These are phyloP conservation scores for Mallotus villosus DNA, from an alignment of 2,797 vertebrate genomes.

Conservation along the genomic window DNA sequence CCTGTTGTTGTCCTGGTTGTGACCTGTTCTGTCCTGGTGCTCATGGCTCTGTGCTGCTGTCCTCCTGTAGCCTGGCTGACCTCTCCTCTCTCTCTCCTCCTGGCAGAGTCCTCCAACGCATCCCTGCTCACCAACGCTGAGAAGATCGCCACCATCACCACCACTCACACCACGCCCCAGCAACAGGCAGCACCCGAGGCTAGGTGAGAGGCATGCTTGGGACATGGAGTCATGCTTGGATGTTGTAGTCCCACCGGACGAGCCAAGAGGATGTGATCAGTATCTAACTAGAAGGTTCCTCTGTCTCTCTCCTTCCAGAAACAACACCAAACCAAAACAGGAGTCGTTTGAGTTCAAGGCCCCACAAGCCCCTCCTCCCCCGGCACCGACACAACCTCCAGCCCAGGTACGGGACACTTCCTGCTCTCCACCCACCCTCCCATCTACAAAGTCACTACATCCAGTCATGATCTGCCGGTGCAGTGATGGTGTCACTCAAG, in stretches of 20 bases:
- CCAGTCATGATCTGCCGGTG: background rate
- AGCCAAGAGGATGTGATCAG: background rate
- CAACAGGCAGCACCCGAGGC: conserved; percentile 85
- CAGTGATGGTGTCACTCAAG: too few species aligned
- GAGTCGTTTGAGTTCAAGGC: conserved; percentile 92
- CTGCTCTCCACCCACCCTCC: background rate
- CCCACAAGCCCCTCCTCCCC: conserved; percentile 73
- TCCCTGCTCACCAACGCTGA: conserved; percentile 97
- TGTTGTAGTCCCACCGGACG: background rate
- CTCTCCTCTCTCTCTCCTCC: conserved; percentile 11
- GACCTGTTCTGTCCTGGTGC: background rate
- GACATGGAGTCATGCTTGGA: background rate
- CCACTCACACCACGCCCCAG: conserved; percentile 92
- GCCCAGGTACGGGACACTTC: conserved; percentile 80
- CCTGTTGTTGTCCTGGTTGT: background rate
- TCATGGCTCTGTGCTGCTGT: background rate
- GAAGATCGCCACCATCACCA: conserved; percentile 99
- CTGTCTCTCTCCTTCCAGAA: conserved; percentile 73
- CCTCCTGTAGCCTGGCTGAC: background rate
- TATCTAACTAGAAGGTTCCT: background rate
- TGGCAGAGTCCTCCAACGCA: conserved; percentile 93
- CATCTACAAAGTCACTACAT: conserved; percentile 28
- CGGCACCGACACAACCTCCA: conserved; percentile 69
- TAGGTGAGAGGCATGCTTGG: conserved; percentile 77
- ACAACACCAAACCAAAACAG: conserved; percentile 96